phyloP scores from a whole-genome alignment of 2,113 vertebrate species.

The Cepphus grylle region DNA sequence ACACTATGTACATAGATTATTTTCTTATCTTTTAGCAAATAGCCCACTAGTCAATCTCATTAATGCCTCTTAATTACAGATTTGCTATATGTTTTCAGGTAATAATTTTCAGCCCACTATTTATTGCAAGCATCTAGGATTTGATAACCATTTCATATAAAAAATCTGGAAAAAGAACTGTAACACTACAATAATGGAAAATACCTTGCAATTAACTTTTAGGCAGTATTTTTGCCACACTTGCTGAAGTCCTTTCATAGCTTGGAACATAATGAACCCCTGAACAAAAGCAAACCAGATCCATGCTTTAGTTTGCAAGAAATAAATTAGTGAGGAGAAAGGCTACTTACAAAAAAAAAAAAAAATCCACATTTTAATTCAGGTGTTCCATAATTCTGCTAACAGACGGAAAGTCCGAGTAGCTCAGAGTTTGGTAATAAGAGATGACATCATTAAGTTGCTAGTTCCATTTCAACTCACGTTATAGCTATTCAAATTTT shows the following conservation, averaged over 20 bases:
- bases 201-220: not conserved
- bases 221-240: not conserved
- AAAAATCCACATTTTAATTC: not conserved
- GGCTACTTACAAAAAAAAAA: not conserved
- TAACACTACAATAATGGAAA: not conserved
- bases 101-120: not conserved
- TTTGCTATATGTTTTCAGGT: not conserved
- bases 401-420: not conserved
- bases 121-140: not conserved
- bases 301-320: not conserved
- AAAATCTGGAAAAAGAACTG: not conserved
- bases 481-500: not conserved
- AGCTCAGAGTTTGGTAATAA: not conserved
- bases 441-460: not conserved
- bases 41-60: not conserved
- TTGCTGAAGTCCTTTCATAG: not conserved
- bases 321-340: not conserved
- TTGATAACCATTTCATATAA: not conserved
- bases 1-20: not conserved
- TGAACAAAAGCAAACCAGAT: not conserved
- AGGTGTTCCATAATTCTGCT: not conserved
- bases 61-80: not conserved
- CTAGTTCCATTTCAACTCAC: not conserved
- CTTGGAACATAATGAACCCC: not conserved
- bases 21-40: not conserved